Evolutionary conservation across 2,113 vertebrate species (phyloP).

Genomic region (Paraplagusia blochii): DNA sequence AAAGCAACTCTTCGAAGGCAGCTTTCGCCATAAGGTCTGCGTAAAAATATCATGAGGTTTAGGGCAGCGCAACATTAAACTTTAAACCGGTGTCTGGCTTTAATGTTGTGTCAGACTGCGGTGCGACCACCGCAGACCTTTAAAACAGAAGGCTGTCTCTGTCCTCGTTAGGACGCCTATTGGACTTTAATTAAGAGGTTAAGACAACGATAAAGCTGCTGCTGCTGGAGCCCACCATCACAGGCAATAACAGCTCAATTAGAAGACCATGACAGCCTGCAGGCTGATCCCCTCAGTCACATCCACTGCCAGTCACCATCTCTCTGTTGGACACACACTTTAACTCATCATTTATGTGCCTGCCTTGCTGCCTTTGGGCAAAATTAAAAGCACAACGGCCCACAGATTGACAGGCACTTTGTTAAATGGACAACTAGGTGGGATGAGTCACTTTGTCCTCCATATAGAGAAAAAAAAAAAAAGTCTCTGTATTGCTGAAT

Average conservation of each 20-base stretch:
- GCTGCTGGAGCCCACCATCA: slow-evolving; percentile 20
- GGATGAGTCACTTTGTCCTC: background rate
- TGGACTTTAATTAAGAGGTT: slow-evolving; percentile 54
- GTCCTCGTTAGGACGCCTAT: slow-evolving; percentile 29
- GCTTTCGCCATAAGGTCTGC: slow-evolving; percentile 15
- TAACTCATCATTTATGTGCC: slow-evolving; percentile 15
- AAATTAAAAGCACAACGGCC: slow-evolving; percentile 19
- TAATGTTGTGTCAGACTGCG: background rate
- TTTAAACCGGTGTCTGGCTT: background rate
- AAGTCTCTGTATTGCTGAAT: background rate
- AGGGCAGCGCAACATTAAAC: background rate
- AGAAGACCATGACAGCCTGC: slow-evolving; percentile 33
- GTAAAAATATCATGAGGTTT: slow-evolving; percentile 20
- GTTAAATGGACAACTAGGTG: slow-evolving; percentile 9
- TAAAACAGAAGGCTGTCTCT: slow-evolving; percentile 12
- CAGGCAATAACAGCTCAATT: slow-evolving; percentile 38
- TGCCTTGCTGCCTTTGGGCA: slow-evolving; percentile 29
- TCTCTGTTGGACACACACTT: slow-evolving; percentile 4
- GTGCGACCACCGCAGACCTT: background rate
- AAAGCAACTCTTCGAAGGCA: slow-evolving; percentile 5
- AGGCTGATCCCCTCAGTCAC: slow-evolving; percentile 25
- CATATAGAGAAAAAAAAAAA: too few species aligned
- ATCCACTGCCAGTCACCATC: slow-evolving; percentile 7
- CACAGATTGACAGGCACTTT: slow-evolving; percentile 3
- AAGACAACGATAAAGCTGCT: slow-evolving; percentile 35